Conservation (phyloP, 2,113 vertebrate species). For the Pterophyllum scalare region DNA sequence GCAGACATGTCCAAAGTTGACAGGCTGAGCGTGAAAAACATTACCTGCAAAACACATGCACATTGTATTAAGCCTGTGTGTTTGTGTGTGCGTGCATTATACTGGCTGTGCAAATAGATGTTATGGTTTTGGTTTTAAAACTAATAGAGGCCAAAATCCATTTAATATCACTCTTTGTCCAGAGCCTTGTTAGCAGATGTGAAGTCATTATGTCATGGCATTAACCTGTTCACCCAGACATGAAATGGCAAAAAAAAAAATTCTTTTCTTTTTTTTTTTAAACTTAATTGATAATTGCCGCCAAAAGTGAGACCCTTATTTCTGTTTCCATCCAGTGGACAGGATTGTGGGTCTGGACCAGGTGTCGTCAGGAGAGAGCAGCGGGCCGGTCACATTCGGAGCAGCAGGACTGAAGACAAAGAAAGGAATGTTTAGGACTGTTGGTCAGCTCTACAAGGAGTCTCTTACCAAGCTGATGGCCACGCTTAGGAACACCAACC, state of each 20-base stretch:
- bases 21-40: constrained; percentile 19
- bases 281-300: not conserved
- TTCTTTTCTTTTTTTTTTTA: not conserved
- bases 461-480: constrained; percentile 92
- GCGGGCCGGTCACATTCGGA: constrained; percentile 81
- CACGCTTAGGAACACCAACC: constrained; percentile 92
- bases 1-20: constrained; percentile 18
- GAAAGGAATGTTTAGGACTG: constrained; percentile 93
- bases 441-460: constrained; percentile 93
- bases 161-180: constrained; percentile 19
- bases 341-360: constrained; percentile 91
- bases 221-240: not conserved
- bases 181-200: constrained; percentile 31
- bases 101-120: not conserved
- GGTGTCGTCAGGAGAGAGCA: constrained; percentile 84
- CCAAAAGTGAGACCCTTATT: not conserved
- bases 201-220: constrained; percentile 8
- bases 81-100: not conserved
- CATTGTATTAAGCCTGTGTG: not conserved
- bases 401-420: constrained; percentile 85
- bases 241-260: not conserved
- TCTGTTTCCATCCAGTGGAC: constrained; percentile 82
- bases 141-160: constrained; percentile 23
- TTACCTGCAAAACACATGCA: not conserved
- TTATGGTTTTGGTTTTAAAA: constrained; percentile 8